Conservation (phyloP, 2,113 vertebrate species). For the Mugil cephalus region DNA sequence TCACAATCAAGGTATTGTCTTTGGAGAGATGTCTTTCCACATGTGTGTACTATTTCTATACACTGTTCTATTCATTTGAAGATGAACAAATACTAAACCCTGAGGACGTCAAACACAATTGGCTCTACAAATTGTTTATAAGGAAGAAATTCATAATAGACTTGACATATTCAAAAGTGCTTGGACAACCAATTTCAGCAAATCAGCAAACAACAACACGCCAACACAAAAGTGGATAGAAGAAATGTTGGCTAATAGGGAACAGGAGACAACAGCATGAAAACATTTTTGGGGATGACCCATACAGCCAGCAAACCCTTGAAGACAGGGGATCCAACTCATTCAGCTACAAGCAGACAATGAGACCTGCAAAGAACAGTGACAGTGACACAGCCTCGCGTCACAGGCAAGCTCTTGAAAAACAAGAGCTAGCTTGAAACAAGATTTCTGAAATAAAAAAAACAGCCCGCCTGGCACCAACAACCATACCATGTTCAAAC, state of each 20-base stretch:
- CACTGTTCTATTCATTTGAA: neutral
- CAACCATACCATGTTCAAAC: no score
- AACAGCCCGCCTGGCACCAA: no score
- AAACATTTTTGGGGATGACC: constrained; percentile 7
- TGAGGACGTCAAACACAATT: neutral
- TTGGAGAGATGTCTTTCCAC: constrained; percentile 6
- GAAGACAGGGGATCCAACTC: constrained; percentile 5
- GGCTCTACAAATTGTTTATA: neutral
- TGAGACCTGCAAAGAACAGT: no score
- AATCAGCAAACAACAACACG: constrained; percentile 1
- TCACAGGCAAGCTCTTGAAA: no score
- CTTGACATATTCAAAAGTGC: neutral
- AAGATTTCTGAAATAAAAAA: no score
- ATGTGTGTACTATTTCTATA: neutral
- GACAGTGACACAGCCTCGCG: neutral
- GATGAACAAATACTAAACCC: constrained; percentile 3
- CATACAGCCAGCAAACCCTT: constrained; percentile 9
- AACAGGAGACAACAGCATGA: no score
- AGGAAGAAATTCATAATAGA: constrained; percentile 15
- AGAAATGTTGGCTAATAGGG: neutral
- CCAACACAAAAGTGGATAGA: constrained; percentile 20
- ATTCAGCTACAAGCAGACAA: neutral
- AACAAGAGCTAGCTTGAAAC: no score
- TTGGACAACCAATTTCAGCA: no score
- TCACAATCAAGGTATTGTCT: constrained; percentile 2